phyloP scores from a whole-genome alignment of 2,888 invertebrate species.

The Folsomia manolachei region DNA sequence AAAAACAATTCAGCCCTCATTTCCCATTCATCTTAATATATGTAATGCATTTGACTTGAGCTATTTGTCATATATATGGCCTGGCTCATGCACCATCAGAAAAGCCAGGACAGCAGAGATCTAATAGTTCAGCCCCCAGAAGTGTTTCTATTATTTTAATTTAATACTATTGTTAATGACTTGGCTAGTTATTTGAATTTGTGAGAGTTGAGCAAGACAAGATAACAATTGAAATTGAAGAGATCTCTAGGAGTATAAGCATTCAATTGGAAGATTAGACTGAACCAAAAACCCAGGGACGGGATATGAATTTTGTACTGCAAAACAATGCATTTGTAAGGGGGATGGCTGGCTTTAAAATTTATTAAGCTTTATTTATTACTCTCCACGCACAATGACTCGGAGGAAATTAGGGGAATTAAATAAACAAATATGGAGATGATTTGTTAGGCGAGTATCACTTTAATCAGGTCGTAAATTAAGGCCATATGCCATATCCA shows the following conservation, averaged over 20 bases:
- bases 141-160: background rate
- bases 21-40: background rate
- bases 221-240: background rate
- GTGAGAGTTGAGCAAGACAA: background rate
- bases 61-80: no score
- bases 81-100: no score
- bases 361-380: background rate
- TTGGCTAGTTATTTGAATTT: background rate
- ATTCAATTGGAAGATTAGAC: background rate
- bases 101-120: no score
- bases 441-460: background rate
- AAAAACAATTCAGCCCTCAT: background rate
- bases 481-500: background rate
- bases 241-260: background rate
- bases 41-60: no score
- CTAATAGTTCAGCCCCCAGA: background rate
- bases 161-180: background rate
- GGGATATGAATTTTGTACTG: no score
- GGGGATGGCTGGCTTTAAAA: background rate
- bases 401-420: slow-evolving; percentile 1
- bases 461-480: slow-evolving; percentile 1
- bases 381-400: background rate
- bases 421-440: slow-evolving; percentile 8
- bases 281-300: background rate
- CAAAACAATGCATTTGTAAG: no score